Evolutionary conservation across 2,888 invertebrate genomes (phyloP).

Genomic region (Marasmarcha lunaedactyla): DNA sequence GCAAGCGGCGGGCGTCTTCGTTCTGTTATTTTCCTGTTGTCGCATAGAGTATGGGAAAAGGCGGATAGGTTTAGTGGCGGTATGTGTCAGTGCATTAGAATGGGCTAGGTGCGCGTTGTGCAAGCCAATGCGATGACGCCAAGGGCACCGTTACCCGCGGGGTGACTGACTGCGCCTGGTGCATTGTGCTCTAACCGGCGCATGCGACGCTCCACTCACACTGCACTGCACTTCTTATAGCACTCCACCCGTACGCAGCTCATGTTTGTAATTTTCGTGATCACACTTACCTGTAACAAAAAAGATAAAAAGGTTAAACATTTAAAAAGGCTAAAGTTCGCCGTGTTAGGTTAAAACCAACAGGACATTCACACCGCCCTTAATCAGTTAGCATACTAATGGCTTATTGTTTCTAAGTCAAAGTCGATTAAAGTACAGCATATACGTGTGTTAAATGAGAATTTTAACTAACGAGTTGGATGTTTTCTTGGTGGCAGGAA

Average conservation of each 20-base stretch:
- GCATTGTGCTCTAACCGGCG: constrained; percentile 69
- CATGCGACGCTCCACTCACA: constrained; percentile 18
- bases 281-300: constrained; percentile 51
- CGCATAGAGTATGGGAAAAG: constrained; percentile 16
- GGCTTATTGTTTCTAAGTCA: constrained; percentile 47
- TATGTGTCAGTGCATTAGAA: constrained; percentile 39
- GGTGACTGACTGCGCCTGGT: constrained; percentile 69
- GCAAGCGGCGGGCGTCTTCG: constrained; percentile 7
- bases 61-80: background rate
- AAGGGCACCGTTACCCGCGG: constrained; percentile 60
- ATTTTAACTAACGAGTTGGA: constrained; percentile 35
- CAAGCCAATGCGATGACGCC: constrained; percentile 23
- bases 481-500: constrained; percentile 53
- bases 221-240: background rate
- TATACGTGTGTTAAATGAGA: constrained; percentile 30
- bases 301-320: background rate
- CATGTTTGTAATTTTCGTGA: too few relatives aligned
- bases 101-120: background rate
- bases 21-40: constrained; percentile 17
- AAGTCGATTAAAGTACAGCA: constrained; percentile 40
- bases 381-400: constrained; percentile 47
- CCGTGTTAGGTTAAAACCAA: background rate
- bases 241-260: too few relatives aligned
- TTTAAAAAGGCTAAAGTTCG: background rate
- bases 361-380: constrained; percentile 4